phyloP scores from a whole-genome alignment of 2,797 vertebrate genomes.

The Trachops cirrhosus region DNA sequence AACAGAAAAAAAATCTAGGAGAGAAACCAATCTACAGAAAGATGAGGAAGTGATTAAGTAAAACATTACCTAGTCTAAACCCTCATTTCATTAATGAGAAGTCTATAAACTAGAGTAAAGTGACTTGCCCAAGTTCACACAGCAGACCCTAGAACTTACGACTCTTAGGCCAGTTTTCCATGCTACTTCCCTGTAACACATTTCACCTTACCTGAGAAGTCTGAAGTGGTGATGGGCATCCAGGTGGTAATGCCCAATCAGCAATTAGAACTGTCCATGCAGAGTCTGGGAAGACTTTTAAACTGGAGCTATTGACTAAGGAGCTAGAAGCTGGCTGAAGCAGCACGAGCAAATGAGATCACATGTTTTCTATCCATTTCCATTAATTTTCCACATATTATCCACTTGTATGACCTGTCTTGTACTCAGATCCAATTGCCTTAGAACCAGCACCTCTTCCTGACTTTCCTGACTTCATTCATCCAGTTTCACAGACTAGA shows the following conservation, averaged over 20 bases:
- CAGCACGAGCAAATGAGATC: conserved; percentile 47
- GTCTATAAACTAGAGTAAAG: neutral
- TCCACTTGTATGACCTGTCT: neutral
- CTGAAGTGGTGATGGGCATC: neutral
- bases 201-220: neutral
- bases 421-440: conserved; percentile 50
- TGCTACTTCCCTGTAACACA: neutral
- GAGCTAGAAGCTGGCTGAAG: conserved; percentile 1
- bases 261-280: conserved; percentile 41
- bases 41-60: neutral
- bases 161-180: neutral
- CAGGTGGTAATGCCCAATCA: neutral
- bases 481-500: neutral
- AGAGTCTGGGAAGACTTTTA: neutral
- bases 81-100: neutral
- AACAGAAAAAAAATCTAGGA: neutral
- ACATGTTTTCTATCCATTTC: conserved; percentile 62
- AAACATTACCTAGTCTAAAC: neutral
- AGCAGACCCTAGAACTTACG: neutral
- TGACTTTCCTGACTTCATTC: neutral
- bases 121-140: neutral
- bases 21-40: neutral
- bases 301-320: conserved; percentile 50
- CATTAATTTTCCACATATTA: conserved; percentile 60
- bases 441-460: conserved; percentile 1